Percentiles rank a stretch among this genome's conserved stretches.
Evolutionary conservation across 1,140 invertebrate genomes (phyloP).

Genomic region (Caenorhabditis tropicalis): DNA sequence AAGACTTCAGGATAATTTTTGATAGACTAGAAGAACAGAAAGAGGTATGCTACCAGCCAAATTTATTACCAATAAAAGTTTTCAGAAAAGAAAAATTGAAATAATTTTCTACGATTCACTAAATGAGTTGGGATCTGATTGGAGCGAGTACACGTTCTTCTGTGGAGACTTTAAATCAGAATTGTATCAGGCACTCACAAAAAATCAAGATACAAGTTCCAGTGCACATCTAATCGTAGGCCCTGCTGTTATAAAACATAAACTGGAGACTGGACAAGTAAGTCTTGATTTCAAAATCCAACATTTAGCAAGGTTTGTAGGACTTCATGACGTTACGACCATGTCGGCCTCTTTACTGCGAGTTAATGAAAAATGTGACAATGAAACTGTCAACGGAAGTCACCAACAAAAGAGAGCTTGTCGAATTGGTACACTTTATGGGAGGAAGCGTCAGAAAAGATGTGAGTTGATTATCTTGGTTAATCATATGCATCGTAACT

Average conservation of each 20-base stretch:
- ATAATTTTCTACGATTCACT: neutral
- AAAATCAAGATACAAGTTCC: neutral
- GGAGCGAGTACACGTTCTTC: slow-evolving; percentile 24
- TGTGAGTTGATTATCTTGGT: neutral
- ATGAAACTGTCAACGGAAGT: slow-evolving; percentile 79
- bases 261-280: slow-evolving; percentile 21
- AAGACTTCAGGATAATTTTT: neutral
- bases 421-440: slow-evolving; percentile 89
- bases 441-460: slow-evolving; percentile 83
- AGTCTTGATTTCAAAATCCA: slow-evolving; percentile 74
- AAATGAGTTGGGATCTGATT: neutral
- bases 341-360: slow-evolving; percentile 83
- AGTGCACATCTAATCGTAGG: slow-evolving; percentile 14
- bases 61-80: slow-evolving; percentile 78
- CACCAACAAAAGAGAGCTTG: slow-evolving; percentile 74
- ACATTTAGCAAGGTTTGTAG: slow-evolving; percentile 72
- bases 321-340: slow-evolving; percentile 78
- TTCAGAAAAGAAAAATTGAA: slow-evolving; percentile 74
- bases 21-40: neutral
- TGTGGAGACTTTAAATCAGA: slow-evolving; percentile 15
- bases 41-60: neutral
- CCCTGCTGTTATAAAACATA: neutral
- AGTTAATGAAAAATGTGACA: slow-evolving; percentile 83
- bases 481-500: too few relatives aligned
- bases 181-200: neutral